A percentile compares a stretch with the other conserved stretches of the same genome.
These are phyloP conservation scores for Henicopernis longicauda DNA, from an alignment of 2,113 vertebrate species.

Conservation along the genomic window DNA sequence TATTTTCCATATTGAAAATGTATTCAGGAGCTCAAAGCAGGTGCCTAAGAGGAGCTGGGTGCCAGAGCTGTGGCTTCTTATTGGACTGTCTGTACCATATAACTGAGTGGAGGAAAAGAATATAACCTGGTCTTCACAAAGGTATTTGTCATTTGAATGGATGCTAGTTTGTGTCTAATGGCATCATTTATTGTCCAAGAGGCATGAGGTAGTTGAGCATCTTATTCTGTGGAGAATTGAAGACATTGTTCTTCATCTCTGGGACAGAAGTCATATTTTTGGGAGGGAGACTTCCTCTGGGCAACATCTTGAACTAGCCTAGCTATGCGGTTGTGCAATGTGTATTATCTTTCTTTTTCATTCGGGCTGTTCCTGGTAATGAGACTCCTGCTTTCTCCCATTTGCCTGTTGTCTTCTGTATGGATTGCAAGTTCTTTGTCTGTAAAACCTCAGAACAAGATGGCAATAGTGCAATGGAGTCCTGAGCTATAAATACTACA, in stretches of 20 bases:
- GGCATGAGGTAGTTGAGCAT: conserved; percentile 46
- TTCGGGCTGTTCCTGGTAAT: neutral
- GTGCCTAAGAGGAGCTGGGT: neutral
- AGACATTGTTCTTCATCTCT: neutral
- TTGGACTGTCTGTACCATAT: neutral
- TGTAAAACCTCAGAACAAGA: neutral
- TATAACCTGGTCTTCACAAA: neutral
- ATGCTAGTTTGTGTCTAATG: neutral
- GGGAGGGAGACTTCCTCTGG: neutral
- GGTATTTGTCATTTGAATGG: neutral
- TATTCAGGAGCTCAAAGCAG: neutral
- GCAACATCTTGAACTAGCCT: neutral
- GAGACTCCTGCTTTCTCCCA: neutral
- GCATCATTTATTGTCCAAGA: neutral
- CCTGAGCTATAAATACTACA: neutral
- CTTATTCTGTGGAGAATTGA: neutral
- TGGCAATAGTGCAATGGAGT: neutral
- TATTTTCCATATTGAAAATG: neutral
- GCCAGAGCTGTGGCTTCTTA: neutral
- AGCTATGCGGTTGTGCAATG: neutral
- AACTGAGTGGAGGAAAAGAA: neutral
- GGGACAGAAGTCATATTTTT: neutral
- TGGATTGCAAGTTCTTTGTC: neutral
- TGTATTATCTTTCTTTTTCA: neutral
- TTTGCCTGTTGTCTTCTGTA: neutral